phyloP scores from a whole-genome alignment of 2,888 invertebrate genomes.

The Idaea aversata region DNA sequence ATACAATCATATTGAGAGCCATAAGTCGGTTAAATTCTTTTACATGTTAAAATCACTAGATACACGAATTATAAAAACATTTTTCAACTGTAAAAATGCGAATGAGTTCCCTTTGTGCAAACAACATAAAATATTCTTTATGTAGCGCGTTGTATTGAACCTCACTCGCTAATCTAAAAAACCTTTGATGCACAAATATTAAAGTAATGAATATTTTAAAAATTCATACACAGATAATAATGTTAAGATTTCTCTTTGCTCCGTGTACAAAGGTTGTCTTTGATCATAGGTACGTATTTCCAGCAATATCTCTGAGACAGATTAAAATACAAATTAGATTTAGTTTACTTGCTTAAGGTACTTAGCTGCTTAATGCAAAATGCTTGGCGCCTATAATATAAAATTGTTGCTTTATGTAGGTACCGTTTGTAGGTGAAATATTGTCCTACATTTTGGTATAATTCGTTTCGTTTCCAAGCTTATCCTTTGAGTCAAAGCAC shows the following conservation, averaged over 20 bases:
- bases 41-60: background rate
- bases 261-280: slow-evolving; percentile 29
- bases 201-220: slow-evolving; percentile 25
- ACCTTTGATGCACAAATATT: slow-evolving; percentile 4
- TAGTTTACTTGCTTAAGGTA: background rate
- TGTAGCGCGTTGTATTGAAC: background rate
- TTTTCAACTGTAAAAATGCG: background rate
- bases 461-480: no score
- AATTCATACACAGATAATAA: slow-evolving; percentile 27
- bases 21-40: background rate
- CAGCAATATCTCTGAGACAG: slow-evolving; percentile 16
- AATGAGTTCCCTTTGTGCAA: background rate
- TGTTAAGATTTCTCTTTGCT: slow-evolving; percentile 25
- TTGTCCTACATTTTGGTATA: no score
- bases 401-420: no score
- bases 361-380: background rate
- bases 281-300: slow-evolving; percentile 17
- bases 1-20: no score
- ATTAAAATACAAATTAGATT: slow-evolving; percentile 13
- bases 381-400: no score
- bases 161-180: slow-evolving; percentile 3
- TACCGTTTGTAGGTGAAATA: no score
- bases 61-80: background rate
- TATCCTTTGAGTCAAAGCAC: no score
- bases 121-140: slow-evolving; percentile 2